phyloP scores from a whole-genome alignment of 30 jellyfish, hydroid and myxozoan species.

The Pseudorhiza aurosa region DNA sequence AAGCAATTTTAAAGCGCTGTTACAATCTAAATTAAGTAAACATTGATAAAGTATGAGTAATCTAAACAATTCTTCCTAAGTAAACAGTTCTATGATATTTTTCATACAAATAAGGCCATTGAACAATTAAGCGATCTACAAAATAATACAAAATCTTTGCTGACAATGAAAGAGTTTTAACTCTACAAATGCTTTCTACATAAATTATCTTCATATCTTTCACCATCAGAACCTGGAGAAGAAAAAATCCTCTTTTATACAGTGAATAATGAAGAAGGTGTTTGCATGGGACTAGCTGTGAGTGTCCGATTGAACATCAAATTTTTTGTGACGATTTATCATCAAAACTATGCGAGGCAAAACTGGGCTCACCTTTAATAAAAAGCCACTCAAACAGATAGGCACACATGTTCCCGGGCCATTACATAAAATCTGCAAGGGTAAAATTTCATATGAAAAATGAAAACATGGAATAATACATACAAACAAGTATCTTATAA shows the following conservation, averaged over 20 bases:
- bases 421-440: constrained; percentile 86
- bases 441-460: no score
- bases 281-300: no score
- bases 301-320: no score
- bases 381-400: constrained; percentile 73
- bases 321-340: no score
- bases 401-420: constrained; percentile 99
- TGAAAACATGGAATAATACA: no score
- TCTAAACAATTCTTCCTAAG: constrained; percentile 55
- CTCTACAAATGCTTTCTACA: constrained; percentile 99
- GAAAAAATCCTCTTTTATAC: not conserved
- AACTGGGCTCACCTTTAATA: constrained; percentile 90
- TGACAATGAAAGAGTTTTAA: constrained; percentile 86
- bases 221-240: constrained; percentile 64
- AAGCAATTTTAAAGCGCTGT: no score
- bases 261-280: no score
- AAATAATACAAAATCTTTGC: constrained; percentile 77
- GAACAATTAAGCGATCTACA: constrained; percentile 94
- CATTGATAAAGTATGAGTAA: no score
- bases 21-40: no score
- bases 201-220: constrained; percentile 68
- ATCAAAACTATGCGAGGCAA: no score
- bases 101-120: constrained; percentile 91
- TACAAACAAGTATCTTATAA: no score
- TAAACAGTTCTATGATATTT: constrained; percentile 79